Evolutionary conservation across 2,797 vertebrate genomes (phyloP).

Genomic region (Ataeniobius toweri): DNA sequence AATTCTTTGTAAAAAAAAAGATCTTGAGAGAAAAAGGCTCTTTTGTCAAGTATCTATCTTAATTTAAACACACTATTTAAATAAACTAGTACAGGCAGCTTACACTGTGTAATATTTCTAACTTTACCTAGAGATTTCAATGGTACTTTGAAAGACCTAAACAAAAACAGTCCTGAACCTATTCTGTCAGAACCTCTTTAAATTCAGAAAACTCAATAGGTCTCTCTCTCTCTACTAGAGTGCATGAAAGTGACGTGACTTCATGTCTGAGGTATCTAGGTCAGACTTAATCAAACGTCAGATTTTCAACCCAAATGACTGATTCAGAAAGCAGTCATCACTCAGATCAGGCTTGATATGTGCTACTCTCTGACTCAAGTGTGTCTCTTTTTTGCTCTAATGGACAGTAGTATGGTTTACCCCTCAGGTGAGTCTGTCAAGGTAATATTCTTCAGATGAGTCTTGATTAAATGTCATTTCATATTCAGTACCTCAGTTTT

Average conservation of each 20-base stretch:
- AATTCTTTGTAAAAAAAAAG: background rate
- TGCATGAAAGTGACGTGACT: constrained; percentile 46
- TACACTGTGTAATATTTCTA: background rate
- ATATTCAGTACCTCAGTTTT: constrained; percentile 75
- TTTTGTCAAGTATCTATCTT: background rate
- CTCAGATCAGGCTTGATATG: constrained; percentile 50
- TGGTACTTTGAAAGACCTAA: constrained; percentile 1
- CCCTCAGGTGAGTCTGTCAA: constrained; percentile 66
- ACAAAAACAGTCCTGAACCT: constrained; percentile 17
- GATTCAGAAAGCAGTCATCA: constrained; percentile 68
- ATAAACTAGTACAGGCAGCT: background rate
- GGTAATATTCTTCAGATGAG: constrained; percentile 75
- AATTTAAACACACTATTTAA: background rate
- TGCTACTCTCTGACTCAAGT: constrained; percentile 23
- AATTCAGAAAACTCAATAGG: constrained; percentile 30
- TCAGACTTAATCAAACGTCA: constrained; percentile 78
- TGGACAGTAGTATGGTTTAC: constrained; percentile 48
- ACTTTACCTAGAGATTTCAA: background rate
- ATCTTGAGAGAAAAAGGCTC: background rate
- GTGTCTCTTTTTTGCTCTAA: constrained; percentile 44
- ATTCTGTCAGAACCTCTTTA: constrained; percentile 37
- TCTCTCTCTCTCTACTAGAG: constrained; percentile 41
- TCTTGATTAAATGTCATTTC: constrained; percentile 79
- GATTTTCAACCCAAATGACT: constrained; percentile 64
- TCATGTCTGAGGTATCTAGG: constrained; percentile 67